Conservation (phyloP, 1,140 invertebrate species). For the Nephotettix cincticeps region DNA sequence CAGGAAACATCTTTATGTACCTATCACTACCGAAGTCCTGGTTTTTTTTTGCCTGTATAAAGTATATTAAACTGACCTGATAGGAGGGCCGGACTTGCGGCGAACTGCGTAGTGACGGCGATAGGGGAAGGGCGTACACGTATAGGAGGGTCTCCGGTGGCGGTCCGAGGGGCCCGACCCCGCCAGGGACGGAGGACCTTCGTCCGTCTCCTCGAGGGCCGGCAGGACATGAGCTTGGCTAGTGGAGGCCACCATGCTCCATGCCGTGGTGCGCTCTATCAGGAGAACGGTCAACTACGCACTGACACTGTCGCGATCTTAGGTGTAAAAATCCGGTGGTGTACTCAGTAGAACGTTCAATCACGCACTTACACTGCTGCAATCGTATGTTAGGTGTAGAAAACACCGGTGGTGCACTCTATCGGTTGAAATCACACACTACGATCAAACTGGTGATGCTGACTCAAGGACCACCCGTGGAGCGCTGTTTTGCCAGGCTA, state of each 20-base stretch:
- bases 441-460: no score
- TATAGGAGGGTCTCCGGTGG: conserved; percentile 37
- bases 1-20: no score
- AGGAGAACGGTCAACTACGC: no score
- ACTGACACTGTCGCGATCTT: neutral
- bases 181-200: neutral
- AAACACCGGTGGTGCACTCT: no score
- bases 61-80: conserved; percentile 30
- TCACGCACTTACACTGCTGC: no score
- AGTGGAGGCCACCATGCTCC: conserved; percentile 25
- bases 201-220: conserved; percentile 8
- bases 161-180: neutral
- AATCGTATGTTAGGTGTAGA: no score
- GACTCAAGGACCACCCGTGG: no score
- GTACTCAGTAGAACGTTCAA: no score
- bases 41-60: neutral
- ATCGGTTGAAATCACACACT: no score
- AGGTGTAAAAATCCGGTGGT: no score
- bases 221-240: conserved; percentile 13
- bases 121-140: conserved; percentile 41
- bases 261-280: neutral
- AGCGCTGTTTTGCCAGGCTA: no score
- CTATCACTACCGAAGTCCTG: no score
- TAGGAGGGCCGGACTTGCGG: conserved; percentile 34
- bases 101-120: conserved; percentile 42